A percentile compares a stretch with the other conserved stretches of the same genome.
Conservation (phyloP, 1,140 invertebrate species). For the Orchesella cincta region DNA sequence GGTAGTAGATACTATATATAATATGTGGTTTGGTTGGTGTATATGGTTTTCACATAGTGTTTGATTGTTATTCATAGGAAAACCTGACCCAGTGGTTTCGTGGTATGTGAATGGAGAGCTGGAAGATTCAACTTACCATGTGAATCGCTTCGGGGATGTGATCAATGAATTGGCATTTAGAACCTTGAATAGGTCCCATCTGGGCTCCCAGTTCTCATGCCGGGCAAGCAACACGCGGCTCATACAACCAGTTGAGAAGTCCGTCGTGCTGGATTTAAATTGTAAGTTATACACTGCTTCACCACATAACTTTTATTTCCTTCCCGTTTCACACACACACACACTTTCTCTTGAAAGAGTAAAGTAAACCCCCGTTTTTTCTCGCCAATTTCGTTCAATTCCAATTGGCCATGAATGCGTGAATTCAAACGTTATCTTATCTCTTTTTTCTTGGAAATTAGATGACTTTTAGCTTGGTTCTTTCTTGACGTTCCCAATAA, state of each 20-base stretch:
- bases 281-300: slow-evolving; percentile 66
- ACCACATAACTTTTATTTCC: not conserved
- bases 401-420: not conserved
- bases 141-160: slow-evolving; percentile 73
- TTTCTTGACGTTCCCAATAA: not conserved
- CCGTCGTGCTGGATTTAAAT: slow-evolving; percentile 75
- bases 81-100: slow-evolving; percentile 46
- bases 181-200: slow-evolving; percentile 72
- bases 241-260: slow-evolving; percentile 71
- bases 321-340: not conserved
- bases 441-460: not conserved
- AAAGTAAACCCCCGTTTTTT: not conserved
- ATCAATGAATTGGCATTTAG: slow-evolving; percentile 79
- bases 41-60: not conserved
- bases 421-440: not conserved
- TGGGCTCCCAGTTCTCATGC: slow-evolving; percentile 79
- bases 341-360: not conserved
- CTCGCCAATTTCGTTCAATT: not conserved
- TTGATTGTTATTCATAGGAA: slow-evolving; percentile 42
- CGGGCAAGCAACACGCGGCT: slow-evolving; percentile 79
- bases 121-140: slow-evolving; percentile 52
- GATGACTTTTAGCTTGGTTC: not conserved
- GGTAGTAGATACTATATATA: not conserved
- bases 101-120: slow-evolving; percentile 73
- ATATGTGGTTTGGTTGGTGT: not conserved